Evolutionary conservation across 2,888 invertebrate genomes (phyloP).

Genomic region (Eumacrocentrus americanus): DNA sequence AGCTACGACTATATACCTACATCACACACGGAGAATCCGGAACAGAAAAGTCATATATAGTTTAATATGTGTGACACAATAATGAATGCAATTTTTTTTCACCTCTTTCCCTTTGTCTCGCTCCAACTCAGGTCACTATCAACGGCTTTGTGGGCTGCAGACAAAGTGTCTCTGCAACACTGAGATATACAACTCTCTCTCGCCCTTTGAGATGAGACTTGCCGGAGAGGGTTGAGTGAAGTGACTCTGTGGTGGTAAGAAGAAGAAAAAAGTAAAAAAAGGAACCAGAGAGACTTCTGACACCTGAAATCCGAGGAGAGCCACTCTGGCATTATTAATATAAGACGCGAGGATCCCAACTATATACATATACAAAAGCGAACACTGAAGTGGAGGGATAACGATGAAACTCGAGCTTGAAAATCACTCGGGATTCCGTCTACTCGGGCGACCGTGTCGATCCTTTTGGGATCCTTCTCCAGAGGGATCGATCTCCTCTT

Average conservation of each 20-base stretch:
- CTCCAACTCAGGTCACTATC: too few species aligned
- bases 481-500: too few species aligned
- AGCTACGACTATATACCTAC: too few species aligned
- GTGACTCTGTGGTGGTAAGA: neutral
- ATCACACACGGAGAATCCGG: too few species aligned
- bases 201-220: too few species aligned
- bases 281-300: slow-evolving; percentile 18
- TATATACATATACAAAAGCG: slow-evolving; percentile 3
- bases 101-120: too few species aligned
- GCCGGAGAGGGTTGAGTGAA: slow-evolving; percentile 12
- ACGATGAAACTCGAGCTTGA: slow-evolving; percentile 44
- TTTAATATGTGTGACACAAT: neutral
- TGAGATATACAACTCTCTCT: too few species aligned
- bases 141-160: too few species aligned
- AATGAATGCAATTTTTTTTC: too few species aligned
- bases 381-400: slow-evolving; percentile 34
- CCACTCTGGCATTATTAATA: slow-evolving; percentile 43
- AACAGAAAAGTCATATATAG: neutral
- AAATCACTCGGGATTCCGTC: slow-evolving; percentile 43
- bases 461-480: neutral
- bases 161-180: too few species aligned
- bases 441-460: slow-evolving; percentile 29
- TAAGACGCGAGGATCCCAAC: slow-evolving; percentile 27
- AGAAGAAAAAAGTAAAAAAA: slow-evolving; percentile 1
- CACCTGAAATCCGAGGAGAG: slow-evolving; percentile 37